A percentile compares a stretch with the other conserved stretches of the same genome.
These are phyloP conservation scores for Mirounga angustirostris DNA, from an alignment of 2,113 vertebrate species.

Conservation along the genomic window DNA sequence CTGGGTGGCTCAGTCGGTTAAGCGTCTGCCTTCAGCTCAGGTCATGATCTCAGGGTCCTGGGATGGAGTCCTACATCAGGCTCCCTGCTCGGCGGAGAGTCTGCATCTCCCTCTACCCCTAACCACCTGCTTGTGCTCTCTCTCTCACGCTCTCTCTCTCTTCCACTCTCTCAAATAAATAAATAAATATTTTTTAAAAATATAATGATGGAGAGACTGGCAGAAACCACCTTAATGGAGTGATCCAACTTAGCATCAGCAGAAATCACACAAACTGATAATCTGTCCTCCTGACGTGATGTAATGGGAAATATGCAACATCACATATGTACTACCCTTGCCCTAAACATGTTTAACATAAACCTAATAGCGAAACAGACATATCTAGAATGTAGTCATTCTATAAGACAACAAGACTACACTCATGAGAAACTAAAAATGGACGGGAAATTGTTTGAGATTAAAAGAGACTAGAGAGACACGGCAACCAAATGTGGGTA, in stretches of 20 bases:
- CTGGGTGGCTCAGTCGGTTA: not conserved
- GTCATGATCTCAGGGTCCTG: too few relatives aligned
- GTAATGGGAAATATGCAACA: not conserved
- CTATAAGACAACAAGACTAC: not conserved
- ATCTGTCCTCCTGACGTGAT: not conserved
- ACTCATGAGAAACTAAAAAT: not conserved
- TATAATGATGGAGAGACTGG: too few relatives aligned
- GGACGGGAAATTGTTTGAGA: not conserved
- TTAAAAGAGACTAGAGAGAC: not conserved
- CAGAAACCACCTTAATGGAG: not conserved
- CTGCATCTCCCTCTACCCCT: too few relatives aligned
- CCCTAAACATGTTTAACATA: not conserved
- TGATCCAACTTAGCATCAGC: not conserved
- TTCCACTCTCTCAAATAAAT: too few relatives aligned
- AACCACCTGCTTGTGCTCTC: too few relatives aligned
- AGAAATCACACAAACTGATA: not conserved
- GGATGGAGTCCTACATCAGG: too few relatives aligned
- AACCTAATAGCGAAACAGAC: not conserved
- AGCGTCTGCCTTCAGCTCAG: too few relatives aligned
- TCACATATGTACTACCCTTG: not conserved
- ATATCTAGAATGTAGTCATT: not conserved
- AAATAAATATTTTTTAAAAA: too few relatives aligned
- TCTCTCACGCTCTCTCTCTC: too few relatives aligned
- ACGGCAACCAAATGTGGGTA: not conserved
- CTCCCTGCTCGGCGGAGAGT: too few relatives aligned